Evolutionary conservation across 2,113 vertebrate species (phyloP).

Genomic region (Odocoileus hemionus): DNA sequence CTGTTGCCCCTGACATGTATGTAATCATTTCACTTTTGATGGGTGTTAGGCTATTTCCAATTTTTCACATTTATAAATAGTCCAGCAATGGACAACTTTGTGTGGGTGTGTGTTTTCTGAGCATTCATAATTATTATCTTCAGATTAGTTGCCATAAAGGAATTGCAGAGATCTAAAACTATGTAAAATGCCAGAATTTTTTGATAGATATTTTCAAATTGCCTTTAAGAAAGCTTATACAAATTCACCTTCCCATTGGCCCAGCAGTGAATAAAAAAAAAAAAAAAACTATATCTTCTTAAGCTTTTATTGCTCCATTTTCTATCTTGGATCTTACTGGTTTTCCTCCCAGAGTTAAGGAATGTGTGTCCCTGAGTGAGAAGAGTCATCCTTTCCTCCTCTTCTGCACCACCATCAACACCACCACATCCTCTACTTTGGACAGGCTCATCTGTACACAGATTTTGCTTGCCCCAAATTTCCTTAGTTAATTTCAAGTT

Average conservation of each 20-base stretch:
- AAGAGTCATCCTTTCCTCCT: not conserved
- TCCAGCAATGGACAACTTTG: not conserved
- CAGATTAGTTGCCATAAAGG: not conserved
- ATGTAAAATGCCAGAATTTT: not conserved
- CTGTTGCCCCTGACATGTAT: not conserved
- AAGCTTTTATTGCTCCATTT: not conserved
- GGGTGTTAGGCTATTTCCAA: not conserved
- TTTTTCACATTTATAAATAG: slow-evolving; percentile 1
- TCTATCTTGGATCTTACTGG: not conserved
- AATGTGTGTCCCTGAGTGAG: not conserved
- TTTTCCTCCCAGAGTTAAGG: not conserved
- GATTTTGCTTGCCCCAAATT: not conserved
- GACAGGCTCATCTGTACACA: not conserved
- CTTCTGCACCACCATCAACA: not conserved
- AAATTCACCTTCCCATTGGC: not conserved
- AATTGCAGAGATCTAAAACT: not conserved
- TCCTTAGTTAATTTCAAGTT: not conserved
- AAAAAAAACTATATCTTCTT: not conserved
- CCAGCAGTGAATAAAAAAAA: not conserved
- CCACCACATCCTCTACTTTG: not conserved
- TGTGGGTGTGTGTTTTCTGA: not conserved
- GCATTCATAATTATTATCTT: not conserved
- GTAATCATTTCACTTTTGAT: not conserved
- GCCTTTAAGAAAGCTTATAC: not conserved
- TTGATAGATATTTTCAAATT: not conserved